These are phyloP conservation scores for Otus sunia DNA, from an alignment of 2,113 vertebrate species.

Conservation along the genomic window DNA sequence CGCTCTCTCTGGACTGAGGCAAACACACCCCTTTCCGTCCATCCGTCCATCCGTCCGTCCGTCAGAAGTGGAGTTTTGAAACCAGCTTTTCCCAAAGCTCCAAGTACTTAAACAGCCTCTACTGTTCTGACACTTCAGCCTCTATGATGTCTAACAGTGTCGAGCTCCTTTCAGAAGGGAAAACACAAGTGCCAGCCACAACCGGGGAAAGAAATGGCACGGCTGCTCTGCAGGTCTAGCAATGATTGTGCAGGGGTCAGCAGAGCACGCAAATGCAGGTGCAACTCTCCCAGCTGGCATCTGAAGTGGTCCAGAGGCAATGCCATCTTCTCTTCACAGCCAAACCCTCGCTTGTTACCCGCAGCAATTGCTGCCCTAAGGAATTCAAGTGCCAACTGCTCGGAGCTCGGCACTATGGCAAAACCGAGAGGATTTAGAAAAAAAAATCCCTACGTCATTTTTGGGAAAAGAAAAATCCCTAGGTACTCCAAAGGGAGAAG, in stretches of 20 bases:
- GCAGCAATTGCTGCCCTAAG: no score
- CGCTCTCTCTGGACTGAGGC: no score
- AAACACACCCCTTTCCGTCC: no score
- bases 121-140: no score
- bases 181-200: no score
- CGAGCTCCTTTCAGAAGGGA: no score
- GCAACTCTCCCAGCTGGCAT: not conserved
- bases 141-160: no score
- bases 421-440: not conserved
- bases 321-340: not conserved
- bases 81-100: no score
- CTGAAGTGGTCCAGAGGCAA: not conserved
- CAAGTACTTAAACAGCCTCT: no score
- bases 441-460: not conserved
- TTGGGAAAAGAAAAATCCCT: not conserved
- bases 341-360: not conserved
- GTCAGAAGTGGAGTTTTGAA: no score
- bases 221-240: not conserved
- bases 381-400: not conserved
- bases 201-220: not conserved
- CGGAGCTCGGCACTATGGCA: not conserved
- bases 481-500: not conserved
- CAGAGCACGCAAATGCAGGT: not conserved
- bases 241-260: not conserved
- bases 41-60: no score